A percentile compares a stretch with the other conserved stretches of the same genome.
These are phyloP conservation scores for Thymallus thymallus DNA, from an alignment of 2,113 vertebrate species.

Conservation along the genomic window DNA sequence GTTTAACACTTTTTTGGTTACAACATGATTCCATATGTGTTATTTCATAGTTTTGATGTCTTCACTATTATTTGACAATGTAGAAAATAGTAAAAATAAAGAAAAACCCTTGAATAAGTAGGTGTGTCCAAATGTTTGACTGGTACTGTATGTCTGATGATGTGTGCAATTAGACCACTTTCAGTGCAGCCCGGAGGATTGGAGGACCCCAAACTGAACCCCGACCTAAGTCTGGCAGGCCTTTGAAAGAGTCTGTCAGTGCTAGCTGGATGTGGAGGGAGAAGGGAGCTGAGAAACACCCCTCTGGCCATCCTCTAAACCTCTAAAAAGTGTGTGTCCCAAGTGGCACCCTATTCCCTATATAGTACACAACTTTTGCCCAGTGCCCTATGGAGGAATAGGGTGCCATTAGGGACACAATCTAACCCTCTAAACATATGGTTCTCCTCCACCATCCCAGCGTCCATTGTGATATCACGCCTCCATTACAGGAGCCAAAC, in stretches of 20 bases:
- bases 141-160: slow-evolving; percentile 48
- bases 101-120: too few species aligned
- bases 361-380: too few species aligned
- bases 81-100: too few species aligned
- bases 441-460: slow-evolving; percentile 46
- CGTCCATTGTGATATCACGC: slow-evolving; percentile 16
- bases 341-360: too few species aligned
- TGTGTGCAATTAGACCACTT: slow-evolving; percentile 52
- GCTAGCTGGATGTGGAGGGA: slow-evolving; percentile 33
- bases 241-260: slow-evolving; percentile 51
- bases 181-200: slow-evolving; percentile 20
- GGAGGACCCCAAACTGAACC: background rate
- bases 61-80: too few species aligned
- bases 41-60: too few species aligned
- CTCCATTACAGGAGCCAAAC: slow-evolving; percentile 43
- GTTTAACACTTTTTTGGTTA: too few species aligned
- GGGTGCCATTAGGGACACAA: too few species aligned
- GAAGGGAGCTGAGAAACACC: slow-evolving; percentile 23
- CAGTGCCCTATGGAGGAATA: too few species aligned
- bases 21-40: too few species aligned
- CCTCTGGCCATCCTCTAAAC: slow-evolving; percentile 15
- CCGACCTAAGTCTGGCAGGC: slow-evolving; percentile 27
- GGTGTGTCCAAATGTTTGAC: too few species aligned
- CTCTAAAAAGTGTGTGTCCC: background rate
- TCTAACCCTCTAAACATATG: slow-evolving; percentile 40